phyloP scores from a whole-genome alignment of 37 sponge, comb jelly and placozoan genomes.

The Bolinopsis microptera region DNA sequence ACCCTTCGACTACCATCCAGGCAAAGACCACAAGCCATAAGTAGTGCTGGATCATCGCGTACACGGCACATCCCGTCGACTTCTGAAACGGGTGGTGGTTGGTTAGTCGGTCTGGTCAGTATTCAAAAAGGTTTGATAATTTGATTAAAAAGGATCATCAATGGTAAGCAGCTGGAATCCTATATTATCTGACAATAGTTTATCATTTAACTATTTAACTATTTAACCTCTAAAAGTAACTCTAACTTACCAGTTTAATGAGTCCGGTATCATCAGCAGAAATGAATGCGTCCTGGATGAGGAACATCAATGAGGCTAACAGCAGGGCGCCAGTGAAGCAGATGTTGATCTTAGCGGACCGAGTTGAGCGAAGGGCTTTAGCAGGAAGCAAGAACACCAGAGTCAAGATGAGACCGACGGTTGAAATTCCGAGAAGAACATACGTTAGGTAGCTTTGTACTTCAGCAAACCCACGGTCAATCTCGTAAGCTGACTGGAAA shows the following conservation, averaged over 20 bases:
- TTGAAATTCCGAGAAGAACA: conserved; percentile 28
- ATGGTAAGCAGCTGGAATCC: too few species aligned
- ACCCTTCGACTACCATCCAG: conserved; percentile 59
- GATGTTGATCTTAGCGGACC: conserved; percentile 62
- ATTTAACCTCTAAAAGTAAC: too few species aligned
- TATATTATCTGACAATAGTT: too few species aligned
- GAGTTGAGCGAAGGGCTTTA: neutral
- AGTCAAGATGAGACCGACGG: conserved; percentile 35
- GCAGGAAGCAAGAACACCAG: conserved; percentile 29
- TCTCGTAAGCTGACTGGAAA: conserved; percentile 53
- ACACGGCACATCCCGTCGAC: conserved; percentile 20
- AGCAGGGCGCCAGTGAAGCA: conserved; percentile 43
- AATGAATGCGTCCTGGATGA: conserved; percentile 39
- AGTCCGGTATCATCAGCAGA: neutral
- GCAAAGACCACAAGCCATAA: conserved; percentile 57
- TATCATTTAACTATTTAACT: too few species aligned
- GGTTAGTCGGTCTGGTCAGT: too few species aligned
- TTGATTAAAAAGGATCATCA: too few species aligned
- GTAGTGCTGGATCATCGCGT: conserved; percentile 64
- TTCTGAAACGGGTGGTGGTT: neutral
- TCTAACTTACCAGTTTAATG: conserved; percentile 33
- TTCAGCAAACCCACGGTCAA: conserved; percentile 47
- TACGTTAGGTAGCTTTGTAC: conserved; percentile 27
- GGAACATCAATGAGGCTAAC: conserved; percentile 32
- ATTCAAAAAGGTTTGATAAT: too few species aligned